These are phyloP conservation scores for Apodemia duryi DNA, from an alignment of 2,888 invertebrate genomes.

Conservation along the genomic window DNA sequence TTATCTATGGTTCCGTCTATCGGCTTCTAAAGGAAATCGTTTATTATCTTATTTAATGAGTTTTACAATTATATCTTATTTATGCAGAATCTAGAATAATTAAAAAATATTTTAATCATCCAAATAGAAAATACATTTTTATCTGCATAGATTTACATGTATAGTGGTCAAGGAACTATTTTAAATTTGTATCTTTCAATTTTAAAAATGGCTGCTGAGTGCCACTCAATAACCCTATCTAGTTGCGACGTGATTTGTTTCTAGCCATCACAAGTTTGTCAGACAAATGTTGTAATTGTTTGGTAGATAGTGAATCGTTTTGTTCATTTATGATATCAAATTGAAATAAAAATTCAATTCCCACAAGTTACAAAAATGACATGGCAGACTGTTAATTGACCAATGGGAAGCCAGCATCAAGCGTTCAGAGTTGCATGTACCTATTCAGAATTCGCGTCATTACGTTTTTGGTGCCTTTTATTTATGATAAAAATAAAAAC, in stretches of 20 bases:
- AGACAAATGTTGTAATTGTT: conserved; percentile 24
- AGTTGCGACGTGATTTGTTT: conserved; percentile 34
- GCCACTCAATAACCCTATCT: conserved; percentile 31
- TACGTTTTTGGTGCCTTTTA: conserved; percentile 82
- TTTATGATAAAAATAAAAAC: conserved; percentile 52
- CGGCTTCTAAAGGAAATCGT: not conserved
- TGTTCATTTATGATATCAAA: conserved; percentile 25
- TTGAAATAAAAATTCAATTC: conserved; percentile 47
- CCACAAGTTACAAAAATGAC: conserved; percentile 67
- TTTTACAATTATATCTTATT: not conserved
- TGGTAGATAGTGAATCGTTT: conserved; percentile 20
- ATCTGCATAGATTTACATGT: conserved; percentile 15
- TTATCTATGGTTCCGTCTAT: not conserved
- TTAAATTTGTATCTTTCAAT: conserved; percentile 7
- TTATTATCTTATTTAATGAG: not conserved
- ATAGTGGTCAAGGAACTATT: conserved; percentile 20
- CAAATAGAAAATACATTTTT: not conserved
- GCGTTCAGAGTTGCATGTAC: conserved; percentile 82
- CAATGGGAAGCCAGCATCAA: conserved; percentile 85
- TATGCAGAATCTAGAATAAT: not conserved
- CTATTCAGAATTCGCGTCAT: conserved; percentile 87
- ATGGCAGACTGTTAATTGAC: conserved; percentile 84
- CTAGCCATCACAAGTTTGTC: conserved; percentile 26
- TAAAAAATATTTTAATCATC: not conserved
- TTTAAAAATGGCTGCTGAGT: conserved; percentile 34